These are phyloP conservation scores for Actenoides lindsayi DNA, from an alignment of 2,113 vertebrate species.

Conservation along the genomic window DNA sequence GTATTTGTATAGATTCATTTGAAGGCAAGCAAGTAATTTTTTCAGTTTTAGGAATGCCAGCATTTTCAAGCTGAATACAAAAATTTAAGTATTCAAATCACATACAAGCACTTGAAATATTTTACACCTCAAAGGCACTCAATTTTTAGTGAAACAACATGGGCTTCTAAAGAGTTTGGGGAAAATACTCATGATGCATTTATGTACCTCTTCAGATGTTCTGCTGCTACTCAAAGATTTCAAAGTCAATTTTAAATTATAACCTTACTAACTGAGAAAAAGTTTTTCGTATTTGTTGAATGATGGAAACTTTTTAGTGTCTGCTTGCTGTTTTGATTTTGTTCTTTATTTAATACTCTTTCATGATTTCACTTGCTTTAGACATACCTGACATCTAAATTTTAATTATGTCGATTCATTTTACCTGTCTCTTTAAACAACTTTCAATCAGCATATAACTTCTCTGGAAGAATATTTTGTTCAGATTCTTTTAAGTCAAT, in stretches of 20 bases:
- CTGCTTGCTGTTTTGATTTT: not conserved
- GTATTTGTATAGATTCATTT: not conserved
- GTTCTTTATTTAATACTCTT: not conserved
- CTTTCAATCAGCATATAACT: constrained; percentile 74
- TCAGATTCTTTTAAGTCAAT: constrained; percentile 75
- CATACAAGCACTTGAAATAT: not conserved
- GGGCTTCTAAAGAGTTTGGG: not conserved
- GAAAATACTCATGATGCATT: not conserved
- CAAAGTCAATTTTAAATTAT: not conserved
- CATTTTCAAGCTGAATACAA: not conserved
- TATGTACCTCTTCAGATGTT: not conserved
- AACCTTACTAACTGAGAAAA: not conserved
- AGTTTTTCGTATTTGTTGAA: not conserved
- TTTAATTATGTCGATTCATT: not conserved
- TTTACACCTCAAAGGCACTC: not conserved
- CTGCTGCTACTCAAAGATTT: not conserved
- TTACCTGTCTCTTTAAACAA: constrained; percentile 24
- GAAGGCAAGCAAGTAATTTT: not conserved
- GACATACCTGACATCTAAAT: not conserved
- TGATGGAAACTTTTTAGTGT: not conserved
- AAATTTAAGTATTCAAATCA: not conserved
- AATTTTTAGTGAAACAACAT: not conserved
- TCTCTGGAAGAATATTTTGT: constrained; percentile 77
- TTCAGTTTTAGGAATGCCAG: not conserved
- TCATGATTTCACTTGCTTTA: constrained; percentile 14